Evolutionary conservation across 2,797 vertebrate genomes (phyloP).

Genomic region (Thamnophis elegans): DNA sequence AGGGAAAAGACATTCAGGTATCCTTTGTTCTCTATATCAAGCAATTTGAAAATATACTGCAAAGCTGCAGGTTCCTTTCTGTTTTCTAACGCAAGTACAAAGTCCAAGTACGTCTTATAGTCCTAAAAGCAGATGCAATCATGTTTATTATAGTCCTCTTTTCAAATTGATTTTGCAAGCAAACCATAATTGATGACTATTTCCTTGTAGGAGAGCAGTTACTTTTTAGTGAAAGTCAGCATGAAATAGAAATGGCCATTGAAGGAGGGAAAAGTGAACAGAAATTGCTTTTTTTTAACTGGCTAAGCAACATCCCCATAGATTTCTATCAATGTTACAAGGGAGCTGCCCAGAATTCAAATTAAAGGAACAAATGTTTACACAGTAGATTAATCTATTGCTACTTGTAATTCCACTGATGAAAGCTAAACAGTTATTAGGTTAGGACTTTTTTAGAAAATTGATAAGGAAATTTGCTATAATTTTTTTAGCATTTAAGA

Average conservation of each 20-base stretch:
- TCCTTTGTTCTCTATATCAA: constrained; percentile 97
- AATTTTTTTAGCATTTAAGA: background rate
- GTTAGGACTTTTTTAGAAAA: background rate
- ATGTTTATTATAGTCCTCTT: constrained; percentile 61
- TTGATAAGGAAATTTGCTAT: background rate
- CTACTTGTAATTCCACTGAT: background rate
- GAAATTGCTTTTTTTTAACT: constrained; percentile 36
- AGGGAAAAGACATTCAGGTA: constrained; percentile 95
- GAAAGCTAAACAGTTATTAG: background rate
- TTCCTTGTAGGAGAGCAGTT: constrained; percentile 58
- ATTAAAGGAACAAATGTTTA: background rate
- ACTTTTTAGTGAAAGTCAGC: constrained; percentile 58
- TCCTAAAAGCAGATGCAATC: constrained; percentile 80
- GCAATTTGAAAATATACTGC: constrained; percentile 96
- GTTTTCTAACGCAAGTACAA: constrained; percentile 97
- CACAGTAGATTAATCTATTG: constrained; percentile 25
- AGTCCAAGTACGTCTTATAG: constrained; percentile 98
- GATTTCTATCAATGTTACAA: constrained; percentile 23
- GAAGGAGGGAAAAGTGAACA: background rate
- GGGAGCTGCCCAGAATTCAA: constrained; percentile 21
- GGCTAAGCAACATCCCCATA: constrained; percentile 17
- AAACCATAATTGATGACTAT: constrained; percentile 64
- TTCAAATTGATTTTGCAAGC: constrained; percentile 67
- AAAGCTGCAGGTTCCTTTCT: constrained; percentile 95
- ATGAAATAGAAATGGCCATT: constrained; percentile 52